Evolutionary conservation across 1,140 invertebrate genomes (phyloP).

Genomic region (Tribolium madens): DNA sequence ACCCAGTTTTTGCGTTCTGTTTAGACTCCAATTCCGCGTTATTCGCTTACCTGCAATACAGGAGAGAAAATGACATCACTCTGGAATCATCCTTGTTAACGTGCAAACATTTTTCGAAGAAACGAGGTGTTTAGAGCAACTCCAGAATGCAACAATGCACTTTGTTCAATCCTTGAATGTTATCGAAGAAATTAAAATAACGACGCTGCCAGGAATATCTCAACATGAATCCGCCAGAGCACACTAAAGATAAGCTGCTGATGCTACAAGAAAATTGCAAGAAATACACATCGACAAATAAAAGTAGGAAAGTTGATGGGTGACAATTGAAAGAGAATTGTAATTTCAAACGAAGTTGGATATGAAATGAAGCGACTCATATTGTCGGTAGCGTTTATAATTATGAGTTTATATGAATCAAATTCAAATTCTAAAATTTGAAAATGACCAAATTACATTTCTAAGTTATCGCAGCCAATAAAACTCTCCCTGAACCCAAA

Average conservation of each 20-base stretch:
- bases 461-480: no score
- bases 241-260: background rate
- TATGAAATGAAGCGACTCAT: background rate
- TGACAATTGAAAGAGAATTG: slow-evolving; percentile 3
- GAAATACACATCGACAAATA: slow-evolving; percentile 1
- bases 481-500: no score
- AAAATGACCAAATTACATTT: no score
- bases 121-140: slow-evolving; percentile 7
- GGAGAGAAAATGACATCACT: slow-evolving; percentile 1
- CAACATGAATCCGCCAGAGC: background rate
- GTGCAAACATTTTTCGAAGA: background rate
- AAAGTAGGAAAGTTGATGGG: background rate
- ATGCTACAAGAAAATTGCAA: background rate
- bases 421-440: no score
- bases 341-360: background rate
- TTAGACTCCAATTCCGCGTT: background rate
- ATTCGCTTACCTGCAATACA: background rate
- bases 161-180: slow-evolving; percentile 1
- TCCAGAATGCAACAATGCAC: slow-evolving; percentile 27
- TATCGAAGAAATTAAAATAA: slow-evolving; percentile 30
- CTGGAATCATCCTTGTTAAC: background rate
- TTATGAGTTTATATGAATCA: no score
- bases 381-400: no score
- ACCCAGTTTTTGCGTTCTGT: slow-evolving; percentile 5
- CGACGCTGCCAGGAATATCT: slow-evolving; percentile 7